Percentiles rank a stretch among this genome's conserved stretches.
Conservation (phyloP, 2,113 vertebrate species). For the Kobus ellipsiprymnus region DNA sequence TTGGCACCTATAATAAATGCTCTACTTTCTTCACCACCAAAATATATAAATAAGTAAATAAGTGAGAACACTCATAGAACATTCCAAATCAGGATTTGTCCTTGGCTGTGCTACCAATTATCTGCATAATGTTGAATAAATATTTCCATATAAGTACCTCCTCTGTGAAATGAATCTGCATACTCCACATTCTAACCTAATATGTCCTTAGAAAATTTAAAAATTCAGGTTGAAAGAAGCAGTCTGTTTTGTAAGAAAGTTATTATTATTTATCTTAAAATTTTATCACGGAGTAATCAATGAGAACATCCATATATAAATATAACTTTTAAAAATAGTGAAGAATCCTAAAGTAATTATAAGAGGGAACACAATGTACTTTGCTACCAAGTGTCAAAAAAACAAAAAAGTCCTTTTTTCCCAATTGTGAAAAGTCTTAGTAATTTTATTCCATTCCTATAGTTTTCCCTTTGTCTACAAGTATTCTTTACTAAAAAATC, state of each 20-base stretch:
- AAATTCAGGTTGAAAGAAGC: neutral
- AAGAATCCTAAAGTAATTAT: neutral
- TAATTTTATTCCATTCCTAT: neutral
- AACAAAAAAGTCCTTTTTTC: neutral
- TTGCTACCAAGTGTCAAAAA: neutral
- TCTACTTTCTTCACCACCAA: neutral
- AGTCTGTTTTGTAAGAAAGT: neutral
- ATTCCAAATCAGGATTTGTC: neutral
- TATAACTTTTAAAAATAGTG: neutral
- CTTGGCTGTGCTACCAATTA: neutral
- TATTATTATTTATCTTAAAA: neutral
- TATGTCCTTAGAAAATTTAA: neutral
- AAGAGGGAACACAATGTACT: neutral
- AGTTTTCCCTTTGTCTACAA: neutral
- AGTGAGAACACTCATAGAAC: neutral
- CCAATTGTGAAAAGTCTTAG: neutral
- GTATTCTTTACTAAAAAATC: neutral
- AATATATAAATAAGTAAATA: neutral
- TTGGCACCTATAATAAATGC: neutral
- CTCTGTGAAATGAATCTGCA: neutral
- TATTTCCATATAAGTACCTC: neutral
- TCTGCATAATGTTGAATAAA: neutral
- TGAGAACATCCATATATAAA: neutral
- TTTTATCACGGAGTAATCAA: neutral
- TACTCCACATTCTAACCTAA: neutral